These are phyloP conservation scores for Orestias chungarensis DNA, from an alignment of 2,797 vertebrate genomes.

Conservation along the genomic window DNA sequence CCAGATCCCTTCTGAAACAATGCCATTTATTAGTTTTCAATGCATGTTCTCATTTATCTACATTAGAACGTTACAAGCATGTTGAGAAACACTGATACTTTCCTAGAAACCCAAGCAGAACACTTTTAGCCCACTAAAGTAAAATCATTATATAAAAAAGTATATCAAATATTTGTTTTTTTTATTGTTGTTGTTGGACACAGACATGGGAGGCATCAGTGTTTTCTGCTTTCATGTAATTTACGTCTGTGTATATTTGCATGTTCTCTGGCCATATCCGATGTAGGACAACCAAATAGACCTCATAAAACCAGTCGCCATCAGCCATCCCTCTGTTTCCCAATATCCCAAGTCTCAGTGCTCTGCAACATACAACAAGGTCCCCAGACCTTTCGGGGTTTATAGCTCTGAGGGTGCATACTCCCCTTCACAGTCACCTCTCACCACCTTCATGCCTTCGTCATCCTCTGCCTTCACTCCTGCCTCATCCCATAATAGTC, in stretches of 20 bases:
- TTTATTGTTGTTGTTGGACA: too few species aligned
- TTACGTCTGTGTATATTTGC: constrained; percentile 71
- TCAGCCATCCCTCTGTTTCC: constrained; percentile 82
- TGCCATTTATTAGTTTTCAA: constrained; percentile 14
- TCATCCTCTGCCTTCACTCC: constrained; percentile 93
- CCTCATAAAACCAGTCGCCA: constrained; percentile 95
- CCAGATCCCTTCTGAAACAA: constrained; percentile 64
- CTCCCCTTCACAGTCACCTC: constrained; percentile 57
- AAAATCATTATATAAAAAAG: background rate
- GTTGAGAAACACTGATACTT: constrained; percentile 51
- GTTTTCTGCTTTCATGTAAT: constrained; percentile 54
- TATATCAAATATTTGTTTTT: background rate
- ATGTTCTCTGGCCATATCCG: constrained; percentile 67
- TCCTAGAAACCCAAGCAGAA: background rate
- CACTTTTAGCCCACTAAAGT: background rate
- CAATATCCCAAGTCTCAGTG: constrained; percentile 58
- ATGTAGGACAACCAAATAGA: constrained; percentile 88
- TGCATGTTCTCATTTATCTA: constrained; percentile 45
- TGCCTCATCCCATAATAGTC: constrained; percentile 83
- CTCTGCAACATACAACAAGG: constrained; percentile 86
- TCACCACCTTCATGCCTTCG: constrained; percentile 92
- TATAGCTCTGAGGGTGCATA: constrained; percentile 63
- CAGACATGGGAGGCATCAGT: constrained; percentile 43
- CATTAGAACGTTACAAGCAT: background rate
- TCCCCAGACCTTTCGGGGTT: constrained; percentile 84